Evolutionary conservation across 1,140 invertebrate genomes (phyloP).

Genomic region (Bombyx mandarina): DNA sequence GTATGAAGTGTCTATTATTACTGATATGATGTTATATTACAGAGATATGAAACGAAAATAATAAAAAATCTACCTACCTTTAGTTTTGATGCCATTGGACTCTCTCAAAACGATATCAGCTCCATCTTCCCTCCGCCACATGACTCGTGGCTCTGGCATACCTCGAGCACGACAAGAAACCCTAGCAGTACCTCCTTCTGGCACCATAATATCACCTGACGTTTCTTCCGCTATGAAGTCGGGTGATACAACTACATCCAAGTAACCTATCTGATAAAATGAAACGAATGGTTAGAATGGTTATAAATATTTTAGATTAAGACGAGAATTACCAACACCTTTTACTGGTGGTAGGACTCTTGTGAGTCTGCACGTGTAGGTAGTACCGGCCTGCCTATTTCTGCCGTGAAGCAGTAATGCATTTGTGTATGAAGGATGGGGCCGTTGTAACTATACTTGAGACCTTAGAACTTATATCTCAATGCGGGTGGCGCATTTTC

Average conservation of each 20-base stretch:
- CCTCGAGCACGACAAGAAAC: conserved; percentile 81
- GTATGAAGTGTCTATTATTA: too few species aligned
- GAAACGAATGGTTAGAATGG: not conserved
- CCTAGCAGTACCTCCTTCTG: conserved; percentile 82
- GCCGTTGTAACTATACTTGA: too few species aligned
- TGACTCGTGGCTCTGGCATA: conserved; percentile 83
- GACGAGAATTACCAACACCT: not conserved
- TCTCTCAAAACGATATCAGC: conserved; percentile 84
- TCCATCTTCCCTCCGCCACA: conserved; percentile 89
- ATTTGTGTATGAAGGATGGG: too few species aligned
- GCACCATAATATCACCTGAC: conserved; percentile 84
- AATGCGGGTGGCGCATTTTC: too few species aligned
- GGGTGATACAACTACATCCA: conserved; percentile 88
- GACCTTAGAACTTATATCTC: too few species aligned
- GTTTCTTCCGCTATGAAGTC: conserved; percentile 87
- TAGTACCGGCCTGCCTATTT: not conserved
- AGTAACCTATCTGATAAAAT: conserved; percentile 78
- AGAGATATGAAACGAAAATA: too few species aligned
- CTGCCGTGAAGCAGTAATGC: too few species aligned
- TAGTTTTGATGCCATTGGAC: conserved; percentile 73
- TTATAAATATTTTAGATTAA: not conserved
- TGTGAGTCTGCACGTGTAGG: not conserved
- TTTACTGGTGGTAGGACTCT: not conserved
- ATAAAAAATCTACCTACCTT: conserved; percentile 56
- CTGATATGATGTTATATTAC: too few species aligned